These are phyloP conservation scores for Discoglossus pictus DNA, from an alignment of 2,797 vertebrate species.

Conservation along the genomic window DNA sequence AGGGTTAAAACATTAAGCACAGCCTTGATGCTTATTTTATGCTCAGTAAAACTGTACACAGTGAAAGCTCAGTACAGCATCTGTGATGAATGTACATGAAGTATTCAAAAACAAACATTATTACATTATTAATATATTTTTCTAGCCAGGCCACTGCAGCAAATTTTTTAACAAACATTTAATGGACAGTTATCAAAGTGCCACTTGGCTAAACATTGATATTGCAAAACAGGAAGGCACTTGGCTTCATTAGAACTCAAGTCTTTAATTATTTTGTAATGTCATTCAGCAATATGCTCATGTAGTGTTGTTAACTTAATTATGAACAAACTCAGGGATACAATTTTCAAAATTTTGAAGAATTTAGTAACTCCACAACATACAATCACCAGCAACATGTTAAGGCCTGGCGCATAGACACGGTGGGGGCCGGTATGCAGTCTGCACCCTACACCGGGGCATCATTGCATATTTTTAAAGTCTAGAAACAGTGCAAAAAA, in stretches of 20 bases:
- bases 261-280: conserved; percentile 5
- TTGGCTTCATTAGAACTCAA: conserved; percentile 1
- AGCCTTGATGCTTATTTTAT: conserved; percentile 64
- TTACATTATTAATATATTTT: conserved; percentile 4
- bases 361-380: background rate
- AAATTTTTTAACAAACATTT: background rate
- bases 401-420: too few relatives aligned
- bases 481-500: too few relatives aligned
- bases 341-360: too few relatives aligned
- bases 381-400: background rate
- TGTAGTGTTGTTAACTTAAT: too few relatives aligned
- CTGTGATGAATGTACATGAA: conserved; percentile 63
- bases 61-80: conserved; percentile 61
- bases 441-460: too few relatives aligned
- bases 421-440: too few relatives aligned
- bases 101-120: background rate
- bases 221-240: conserved; percentile 32
- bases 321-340: too few relatives aligned
- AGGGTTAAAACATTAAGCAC: conserved; percentile 67
- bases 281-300: too few relatives aligned
- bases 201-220: background rate
- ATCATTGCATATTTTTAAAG: too few relatives aligned
- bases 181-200: conserved; percentile 10
- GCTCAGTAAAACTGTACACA: conserved; percentile 66
- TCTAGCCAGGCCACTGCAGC: background rate